These are phyloP conservation scores for Eilema griseolum DNA, from an alignment of 2,888 invertebrate genomes.

Conservation along the genomic window DNA sequence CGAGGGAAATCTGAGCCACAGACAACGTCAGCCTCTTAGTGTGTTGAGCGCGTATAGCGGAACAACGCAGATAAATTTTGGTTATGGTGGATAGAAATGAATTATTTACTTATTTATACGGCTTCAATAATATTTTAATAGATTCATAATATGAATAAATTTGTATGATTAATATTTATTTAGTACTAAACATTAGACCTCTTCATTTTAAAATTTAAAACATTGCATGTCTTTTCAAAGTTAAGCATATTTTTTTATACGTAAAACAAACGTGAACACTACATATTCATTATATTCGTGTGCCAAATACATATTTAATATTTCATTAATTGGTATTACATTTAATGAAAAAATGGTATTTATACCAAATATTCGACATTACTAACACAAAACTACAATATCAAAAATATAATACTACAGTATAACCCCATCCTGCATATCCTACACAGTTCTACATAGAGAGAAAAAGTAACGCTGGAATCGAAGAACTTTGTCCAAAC, in stretches of 20 bases:
- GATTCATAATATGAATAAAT: background rate
- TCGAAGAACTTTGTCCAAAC: slow-evolving; percentile 81
- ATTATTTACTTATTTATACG: background rate
- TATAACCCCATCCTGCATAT: slow-evolving; percentile 57
- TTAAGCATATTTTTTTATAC: background rate
- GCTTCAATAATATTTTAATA: background rate
- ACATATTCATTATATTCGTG: background rate
- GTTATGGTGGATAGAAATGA: slow-evolving; percentile 16
- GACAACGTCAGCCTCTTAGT: slow-evolving; percentile 63
- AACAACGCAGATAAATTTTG: slow-evolving; percentile 53
- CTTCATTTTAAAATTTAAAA: background rate
- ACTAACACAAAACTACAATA: slow-evolving; percentile 6
- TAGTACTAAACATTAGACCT: background rate
- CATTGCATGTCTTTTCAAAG: background rate
- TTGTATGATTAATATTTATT: background rate
- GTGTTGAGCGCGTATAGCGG: slow-evolving; percentile 58
- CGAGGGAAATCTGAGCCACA: slow-evolving; percentile 75
- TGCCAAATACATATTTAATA: background rate
- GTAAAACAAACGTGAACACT: background rate
- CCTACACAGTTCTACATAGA: slow-evolving; percentile 60
- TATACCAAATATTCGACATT: background rate
- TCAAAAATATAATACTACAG: slow-evolving; percentile 34
- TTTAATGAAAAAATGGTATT: too few relatives aligned
- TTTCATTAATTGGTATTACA: too few relatives aligned
- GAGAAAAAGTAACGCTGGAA: slow-evolving; percentile 72